phyloP scores from a whole-genome alignment of 2,113 vertebrate species.

The Turdus rufiventris region DNA sequence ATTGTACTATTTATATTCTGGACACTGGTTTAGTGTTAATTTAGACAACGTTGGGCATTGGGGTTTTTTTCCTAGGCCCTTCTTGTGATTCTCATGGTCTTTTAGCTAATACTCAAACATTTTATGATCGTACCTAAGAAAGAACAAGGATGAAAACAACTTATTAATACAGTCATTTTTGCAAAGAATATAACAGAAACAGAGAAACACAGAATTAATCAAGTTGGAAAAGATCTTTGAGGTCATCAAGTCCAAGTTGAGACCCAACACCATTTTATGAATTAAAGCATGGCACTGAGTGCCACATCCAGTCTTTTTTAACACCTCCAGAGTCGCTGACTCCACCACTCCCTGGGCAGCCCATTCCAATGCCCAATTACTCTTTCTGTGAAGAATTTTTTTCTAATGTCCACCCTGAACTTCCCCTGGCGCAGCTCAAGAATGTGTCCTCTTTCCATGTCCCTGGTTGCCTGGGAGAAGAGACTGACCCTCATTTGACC shows the following conservation, averaged over 20 bases:
- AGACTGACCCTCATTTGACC: background rate
- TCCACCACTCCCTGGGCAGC: background rate
- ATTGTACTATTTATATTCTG: background rate
- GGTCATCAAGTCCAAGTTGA: background rate
- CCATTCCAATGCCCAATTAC: background rate
- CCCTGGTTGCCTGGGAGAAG: background rate
- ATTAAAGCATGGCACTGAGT: background rate
- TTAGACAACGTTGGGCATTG: background rate
- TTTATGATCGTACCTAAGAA: background rate
- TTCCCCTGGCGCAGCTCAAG: background rate
- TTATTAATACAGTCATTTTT: background rate
- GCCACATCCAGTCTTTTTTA: background rate
- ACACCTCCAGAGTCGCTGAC: accelerated
- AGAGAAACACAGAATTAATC: background rate
- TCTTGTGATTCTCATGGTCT: background rate
- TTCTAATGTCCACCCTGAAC: background rate
- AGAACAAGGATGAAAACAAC: background rate
- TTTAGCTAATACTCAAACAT: background rate
- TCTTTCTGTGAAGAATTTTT: background rate
- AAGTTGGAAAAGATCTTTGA: background rate
- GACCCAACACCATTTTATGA: background rate
- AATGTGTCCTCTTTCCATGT: too few species aligned
- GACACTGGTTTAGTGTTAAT: background rate
- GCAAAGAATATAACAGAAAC: background rate
- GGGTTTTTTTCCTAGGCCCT: accelerated